phyloP scores from a whole-genome alignment of 2,797 vertebrate genomes.

The Pelochelys cantorii region DNA sequence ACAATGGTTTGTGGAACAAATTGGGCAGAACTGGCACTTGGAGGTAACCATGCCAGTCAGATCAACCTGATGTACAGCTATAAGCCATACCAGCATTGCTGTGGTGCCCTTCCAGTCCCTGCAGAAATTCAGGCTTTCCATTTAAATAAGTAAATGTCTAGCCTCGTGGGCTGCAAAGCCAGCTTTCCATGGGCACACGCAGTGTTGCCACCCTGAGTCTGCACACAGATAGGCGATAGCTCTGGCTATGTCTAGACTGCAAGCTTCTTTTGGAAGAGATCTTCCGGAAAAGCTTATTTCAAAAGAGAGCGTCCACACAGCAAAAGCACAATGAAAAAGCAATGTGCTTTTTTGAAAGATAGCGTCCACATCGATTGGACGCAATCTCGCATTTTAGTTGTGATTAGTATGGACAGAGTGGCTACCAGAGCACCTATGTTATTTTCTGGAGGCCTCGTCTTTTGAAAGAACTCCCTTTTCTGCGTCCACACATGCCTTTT shows the following conservation, averaged over 20 bases:
- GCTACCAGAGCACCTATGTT: too few relatives aligned
- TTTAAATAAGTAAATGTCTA: background rate
- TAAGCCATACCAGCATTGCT: background rate
- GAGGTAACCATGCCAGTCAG: background rate
- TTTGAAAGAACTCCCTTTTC: too few relatives aligned
- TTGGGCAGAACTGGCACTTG: background rate
- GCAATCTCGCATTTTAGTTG: too few relatives aligned
- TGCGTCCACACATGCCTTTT: too few relatives aligned
- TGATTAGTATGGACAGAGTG: too few relatives aligned
- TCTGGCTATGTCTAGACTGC: background rate
- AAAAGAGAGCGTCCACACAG: too few relatives aligned
- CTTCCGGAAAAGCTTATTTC: too few relatives aligned
- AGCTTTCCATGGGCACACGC: background rate
- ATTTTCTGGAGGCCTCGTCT: too few relatives aligned
- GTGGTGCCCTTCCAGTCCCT: background rate
- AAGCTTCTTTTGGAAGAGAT: too few relatives aligned
- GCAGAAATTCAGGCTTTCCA: background rate
- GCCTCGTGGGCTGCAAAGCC: background rate
- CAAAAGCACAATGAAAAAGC: too few relatives aligned
- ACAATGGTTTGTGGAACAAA: background rate
- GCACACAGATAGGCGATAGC: background rate
- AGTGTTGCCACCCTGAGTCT: background rate
- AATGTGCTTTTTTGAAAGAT: too few relatives aligned
- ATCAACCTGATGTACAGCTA: background rate
- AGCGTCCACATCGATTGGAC: too few relatives aligned